Conservation (phyloP, 2,888 invertebrate genomes). For the Fissipunctia ypsillon region DNA sequence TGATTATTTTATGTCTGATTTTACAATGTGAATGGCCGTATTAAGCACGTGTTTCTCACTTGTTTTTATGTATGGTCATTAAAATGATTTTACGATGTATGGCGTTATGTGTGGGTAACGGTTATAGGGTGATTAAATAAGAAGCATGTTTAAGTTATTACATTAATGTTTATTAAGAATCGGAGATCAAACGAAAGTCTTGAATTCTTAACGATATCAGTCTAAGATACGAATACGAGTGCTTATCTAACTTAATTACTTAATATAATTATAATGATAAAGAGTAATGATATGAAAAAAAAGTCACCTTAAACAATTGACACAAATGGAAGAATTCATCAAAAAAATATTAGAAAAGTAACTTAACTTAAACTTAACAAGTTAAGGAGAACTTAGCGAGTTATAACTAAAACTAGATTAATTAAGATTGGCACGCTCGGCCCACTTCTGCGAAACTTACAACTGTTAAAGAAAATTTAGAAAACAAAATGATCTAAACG, state of each 20-base stretch:
- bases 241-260: conserved; percentile 62
- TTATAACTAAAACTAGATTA: conserved; percentile 59
- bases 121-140: conserved; percentile 52
- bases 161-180: conserved; percentile 83
- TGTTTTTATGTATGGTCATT: neutral
- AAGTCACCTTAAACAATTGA: conserved; percentile 71
- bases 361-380: conserved; percentile 64
- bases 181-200: conserved; percentile 90
- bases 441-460: conserved; percentile 77
- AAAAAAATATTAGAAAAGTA: conserved; percentile 63
- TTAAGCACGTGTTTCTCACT: conserved; percentile 38
- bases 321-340: conserved; percentile 82
- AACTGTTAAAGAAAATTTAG: conserved; percentile 60
- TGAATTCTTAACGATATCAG: conserved; percentile 86
- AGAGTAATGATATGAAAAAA: conserved; percentile 49
- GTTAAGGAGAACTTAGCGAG: conserved; percentile 24
- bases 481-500: conserved; percentile 55
- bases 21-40: conserved; percentile 10
- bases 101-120: too few relatives aligned
- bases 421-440: conserved; percentile 87
- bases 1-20: conserved; percentile 1
- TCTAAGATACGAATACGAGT: conserved; percentile 75
- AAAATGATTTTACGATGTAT: conserved; percentile 26
- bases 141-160: conserved; percentile 67
- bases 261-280: conserved; percentile 32